Evolutionary conservation across 2,888 invertebrate species (phyloP).

Genomic region (Homarus gammarus): DNA sequence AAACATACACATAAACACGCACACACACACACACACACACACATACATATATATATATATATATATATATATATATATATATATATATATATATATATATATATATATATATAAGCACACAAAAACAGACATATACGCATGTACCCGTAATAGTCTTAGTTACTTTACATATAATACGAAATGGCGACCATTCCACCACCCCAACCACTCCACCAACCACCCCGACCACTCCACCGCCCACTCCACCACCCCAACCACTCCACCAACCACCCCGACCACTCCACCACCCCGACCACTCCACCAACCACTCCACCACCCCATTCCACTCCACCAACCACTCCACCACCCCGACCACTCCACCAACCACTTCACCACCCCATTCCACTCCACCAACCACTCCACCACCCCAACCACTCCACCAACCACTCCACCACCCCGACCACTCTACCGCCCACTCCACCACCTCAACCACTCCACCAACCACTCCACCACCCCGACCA

Average conservation of each 20-base stretch:
- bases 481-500: neutral
- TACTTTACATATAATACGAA: neutral
- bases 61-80: neutral
- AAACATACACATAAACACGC: too few species aligned
- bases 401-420: neutral
- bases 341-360: too few species aligned
- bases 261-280: neutral
- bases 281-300: neutral
- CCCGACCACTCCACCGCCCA: neutral
- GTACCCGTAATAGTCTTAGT: neutral
- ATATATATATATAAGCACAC: neutral
- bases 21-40: neutral
- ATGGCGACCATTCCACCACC: neutral
- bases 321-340: neutral
- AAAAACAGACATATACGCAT: neutral
- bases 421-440: neutral
- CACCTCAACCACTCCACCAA: too few species aligned
- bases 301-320: constrained; percentile 14
- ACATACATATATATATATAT: neutral
- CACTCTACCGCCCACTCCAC: neutral
- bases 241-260: neutral
- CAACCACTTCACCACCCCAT: neutral
- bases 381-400: too few species aligned
- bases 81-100: neutral
- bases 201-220: neutral